Evolutionary conservation across 2,113 vertebrate genomes (phyloP), one percentile per base, ranked within the genome.

Genomic region (Plecotus auritus): DNA sequence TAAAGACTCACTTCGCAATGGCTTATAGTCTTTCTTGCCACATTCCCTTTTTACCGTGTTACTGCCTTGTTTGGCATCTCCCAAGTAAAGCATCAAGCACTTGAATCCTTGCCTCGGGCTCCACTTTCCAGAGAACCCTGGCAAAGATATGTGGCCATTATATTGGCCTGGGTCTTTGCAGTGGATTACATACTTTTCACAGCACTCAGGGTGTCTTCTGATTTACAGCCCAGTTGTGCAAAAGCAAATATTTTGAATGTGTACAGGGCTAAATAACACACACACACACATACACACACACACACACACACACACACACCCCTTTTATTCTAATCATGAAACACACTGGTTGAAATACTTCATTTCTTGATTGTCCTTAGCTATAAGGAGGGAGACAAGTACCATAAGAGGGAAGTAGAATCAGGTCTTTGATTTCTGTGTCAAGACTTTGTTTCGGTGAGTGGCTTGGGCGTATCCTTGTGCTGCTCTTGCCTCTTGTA

Each of bases 321-420:
- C 54, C n/a, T 81, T 93, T 61, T 61, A 28, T 61, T 96, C 51
- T 83, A 86, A 83, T 84, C n/a, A 76, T 81, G 35, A 87, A 81
- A 23, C 2, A 28, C 12, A 40, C 3, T 70, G 61, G 66, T 18
- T 42, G 56, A 93, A 91, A 95, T 93, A 17, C 2, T 23, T 88
- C 14, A 73, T 40, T 84, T 94, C 30, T 40, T 92, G n/a, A 83
- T 49, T 95, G 18, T 45, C 28, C 37, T 54, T 94, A 49, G 7
- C 49, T 37, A 7, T 76, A 91, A 93, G 28, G 47, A 80, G 10
- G 20, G 3, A 61, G 32, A 20, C 40, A 2, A 35, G n/a, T 59
- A 45, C 13, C 81, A 14, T 66, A 59, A 51, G 18, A 64, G 47
- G 61, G 26, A 45, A 87, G 69, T 67, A 54, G 22, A 74, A 80